Conservation (phyloP, 1,140 invertebrate species). For the Varroa destructor region DNA sequence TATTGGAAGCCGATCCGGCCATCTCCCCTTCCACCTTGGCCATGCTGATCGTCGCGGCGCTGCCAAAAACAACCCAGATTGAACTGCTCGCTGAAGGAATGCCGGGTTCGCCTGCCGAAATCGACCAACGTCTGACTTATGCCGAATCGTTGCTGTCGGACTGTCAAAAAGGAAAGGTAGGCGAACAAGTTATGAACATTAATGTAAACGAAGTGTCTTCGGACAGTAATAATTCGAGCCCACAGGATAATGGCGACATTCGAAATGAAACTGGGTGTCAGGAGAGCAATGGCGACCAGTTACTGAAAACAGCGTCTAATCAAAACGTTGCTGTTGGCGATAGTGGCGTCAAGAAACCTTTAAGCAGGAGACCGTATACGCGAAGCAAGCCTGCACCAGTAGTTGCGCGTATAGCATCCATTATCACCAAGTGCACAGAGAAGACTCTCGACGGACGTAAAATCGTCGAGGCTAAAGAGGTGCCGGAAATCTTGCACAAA, state of each 20-base stretch:
- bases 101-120: slow-evolving; percentile 5
- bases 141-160: background rate
- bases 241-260: too few relatives aligned
- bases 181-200: slow-evolving; percentile 1
- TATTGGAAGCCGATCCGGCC: slow-evolving; percentile 18
- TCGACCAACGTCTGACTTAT: slow-evolving; percentile 1
- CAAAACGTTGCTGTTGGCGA: background rate
- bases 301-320: background rate
- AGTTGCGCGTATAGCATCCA: background rate
- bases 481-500: background rate
- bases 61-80: slow-evolving; percentile 15
- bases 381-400: slow-evolving; percentile 12
- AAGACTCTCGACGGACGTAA: slow-evolving; percentile 24
- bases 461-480: slow-evolving; percentile 10
- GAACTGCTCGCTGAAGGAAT: slow-evolving; percentile 19
- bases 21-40: slow-evolving; percentile 24
- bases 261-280: too few relatives aligned
- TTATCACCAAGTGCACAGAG: slow-evolving; percentile 25
- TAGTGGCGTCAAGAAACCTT: background rate
- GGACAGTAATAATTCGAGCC: slow-evolving; percentile 23
- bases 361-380: background rate
- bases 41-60: slow-evolving; percentile 22
- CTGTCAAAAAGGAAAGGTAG: background rate
- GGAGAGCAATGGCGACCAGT: background rate
- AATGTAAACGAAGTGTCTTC: slow-evolving; percentile 7